Conservation (phyloP, 2,113 vertebrate species). For the Tragulus kanchil region DNA sequence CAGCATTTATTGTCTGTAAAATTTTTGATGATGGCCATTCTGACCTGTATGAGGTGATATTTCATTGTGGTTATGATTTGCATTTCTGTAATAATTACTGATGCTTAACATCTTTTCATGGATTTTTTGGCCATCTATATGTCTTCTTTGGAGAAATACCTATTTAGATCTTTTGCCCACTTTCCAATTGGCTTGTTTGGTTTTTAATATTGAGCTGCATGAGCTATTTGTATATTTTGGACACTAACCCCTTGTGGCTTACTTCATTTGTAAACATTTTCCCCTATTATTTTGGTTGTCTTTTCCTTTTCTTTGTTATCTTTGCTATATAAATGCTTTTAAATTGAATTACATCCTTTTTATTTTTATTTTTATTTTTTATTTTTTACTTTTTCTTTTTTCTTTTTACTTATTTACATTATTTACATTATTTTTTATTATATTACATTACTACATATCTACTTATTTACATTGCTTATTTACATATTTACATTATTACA, state of each 20-base stretch:
- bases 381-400: no score
- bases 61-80: neutral
- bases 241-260: neutral
- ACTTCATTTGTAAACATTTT: neutral
- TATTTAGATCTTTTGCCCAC: neutral
- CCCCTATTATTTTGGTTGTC: neutral
- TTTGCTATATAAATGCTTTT: neutral
- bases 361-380: no score
- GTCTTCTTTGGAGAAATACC: neutral
- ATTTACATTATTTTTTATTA: no score
- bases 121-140: neutral
- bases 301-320: neutral
- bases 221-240: neutral
- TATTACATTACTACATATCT: no score
- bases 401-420: no score
- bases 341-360: neutral
- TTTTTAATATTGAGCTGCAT: neutral
- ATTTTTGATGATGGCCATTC: neutral
- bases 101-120: neutral
- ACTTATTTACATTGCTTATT: no score
- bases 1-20: neutral
- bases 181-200: neutral
- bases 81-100: neutral
- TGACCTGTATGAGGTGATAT: neutral
- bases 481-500: no score